These are phyloP conservation scores for Chascanopsetta lugubris DNA, from an alignment of 2,113 vertebrate species.

Conservation along the genomic window DNA sequence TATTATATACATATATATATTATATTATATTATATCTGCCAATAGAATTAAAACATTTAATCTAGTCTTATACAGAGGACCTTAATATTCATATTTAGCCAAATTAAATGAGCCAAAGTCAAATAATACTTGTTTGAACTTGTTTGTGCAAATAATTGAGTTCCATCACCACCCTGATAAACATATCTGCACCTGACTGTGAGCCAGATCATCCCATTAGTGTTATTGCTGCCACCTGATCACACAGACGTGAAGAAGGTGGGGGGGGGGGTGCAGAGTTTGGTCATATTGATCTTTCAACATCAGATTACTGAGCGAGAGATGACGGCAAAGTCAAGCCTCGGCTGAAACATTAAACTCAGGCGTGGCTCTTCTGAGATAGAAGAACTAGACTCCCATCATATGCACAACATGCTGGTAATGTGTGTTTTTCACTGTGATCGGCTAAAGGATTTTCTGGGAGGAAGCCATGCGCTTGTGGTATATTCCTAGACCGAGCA, in stretches of 20 bases:
- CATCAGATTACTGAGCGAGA: conserved; percentile 50
- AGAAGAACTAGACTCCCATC: not conserved
- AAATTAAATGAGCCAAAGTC: too few species aligned
- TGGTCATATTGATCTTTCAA: conserved; percentile 68
- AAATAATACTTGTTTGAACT: too few species aligned
- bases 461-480: too few species aligned
- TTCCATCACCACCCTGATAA: too few species aligned
- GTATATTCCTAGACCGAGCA: not conserved
- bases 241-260: conserved; percentile 37
- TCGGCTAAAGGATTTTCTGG: not conserved
- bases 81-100: too few species aligned
- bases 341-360: conserved; percentile 10
- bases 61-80: too few species aligned
- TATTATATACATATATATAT: too few species aligned
- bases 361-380: not conserved
- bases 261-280: conserved; percentile 50
- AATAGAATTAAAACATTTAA: too few species aligned
- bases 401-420: not conserved
- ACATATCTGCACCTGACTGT: conserved; percentile 55
- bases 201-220: conserved; percentile 77
- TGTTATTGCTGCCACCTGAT: conserved; percentile 77
- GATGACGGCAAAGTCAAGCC: conserved; percentile 41
- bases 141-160: too few species aligned
- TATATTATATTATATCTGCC: too few species aligned
- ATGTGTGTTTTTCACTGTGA: not conserved